Conservation (phyloP, 2,888 invertebrate species). For the Chouioia cunea region DNA sequence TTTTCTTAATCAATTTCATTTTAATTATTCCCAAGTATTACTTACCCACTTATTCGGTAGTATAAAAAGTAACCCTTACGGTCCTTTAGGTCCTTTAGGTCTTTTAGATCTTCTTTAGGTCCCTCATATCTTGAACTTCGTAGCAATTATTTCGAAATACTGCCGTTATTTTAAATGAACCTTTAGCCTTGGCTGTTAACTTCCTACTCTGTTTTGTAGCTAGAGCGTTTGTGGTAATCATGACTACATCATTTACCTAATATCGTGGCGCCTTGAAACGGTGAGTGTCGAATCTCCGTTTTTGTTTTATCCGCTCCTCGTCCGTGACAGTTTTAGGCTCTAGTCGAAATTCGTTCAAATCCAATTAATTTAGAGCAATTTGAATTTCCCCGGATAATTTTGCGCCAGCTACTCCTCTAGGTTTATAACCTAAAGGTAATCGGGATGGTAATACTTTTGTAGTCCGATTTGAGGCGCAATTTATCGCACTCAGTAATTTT, state of each 20-base stretch:
- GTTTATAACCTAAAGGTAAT: constrained; percentile 48
- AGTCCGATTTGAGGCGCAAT: constrained; percentile 48
- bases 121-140: constrained; percentile 50
- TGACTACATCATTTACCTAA: constrained; percentile 49
- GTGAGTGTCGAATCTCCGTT: constrained; percentile 40
- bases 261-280: constrained; percentile 44
- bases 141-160: constrained; percentile 52
- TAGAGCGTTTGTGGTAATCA: constrained; percentile 45
- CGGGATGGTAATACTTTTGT: constrained; percentile 42
- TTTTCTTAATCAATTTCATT: too few relatives aligned
- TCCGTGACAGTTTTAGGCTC: constrained; percentile 43
- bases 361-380: constrained; percentile 40
- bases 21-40: too few relatives aligned
- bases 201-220: constrained; percentile 51
- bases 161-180: constrained; percentile 50
- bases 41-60: too few relatives aligned
- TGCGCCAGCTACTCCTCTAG: constrained; percentile 43
- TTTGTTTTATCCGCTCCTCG: constrained; percentile 41
- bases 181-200: constrained; percentile 48
- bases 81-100: constrained; percentile 43
- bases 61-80: constrained; percentile 20
- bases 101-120: constrained; percentile 47
- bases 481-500: constrained; percentile 51
- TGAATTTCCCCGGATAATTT: constrained; percentile 37
- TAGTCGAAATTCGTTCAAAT: constrained; percentile 41